These are phyloP conservation scores for Astropecten irregularis DNA, from an alignment of 53 echinoderm and acorn worm species.

Conservation along the genomic window DNA sequence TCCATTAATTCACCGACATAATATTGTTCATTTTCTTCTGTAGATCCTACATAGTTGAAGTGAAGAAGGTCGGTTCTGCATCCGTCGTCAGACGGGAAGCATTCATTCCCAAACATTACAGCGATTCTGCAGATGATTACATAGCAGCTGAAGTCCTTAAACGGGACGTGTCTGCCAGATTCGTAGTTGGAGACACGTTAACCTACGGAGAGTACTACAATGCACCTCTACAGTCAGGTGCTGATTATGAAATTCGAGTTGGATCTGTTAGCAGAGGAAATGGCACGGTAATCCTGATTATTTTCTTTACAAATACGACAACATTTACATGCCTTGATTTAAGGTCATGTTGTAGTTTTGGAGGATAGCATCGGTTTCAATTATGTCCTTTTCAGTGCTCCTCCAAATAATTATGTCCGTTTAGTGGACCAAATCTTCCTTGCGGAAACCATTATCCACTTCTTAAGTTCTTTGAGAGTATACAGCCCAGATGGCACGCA, in stretches of 20 bases:
- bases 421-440: neutral
- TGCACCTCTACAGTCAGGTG: slow-evolving; percentile 11
- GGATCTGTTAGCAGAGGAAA: slow-evolving; percentile 1
- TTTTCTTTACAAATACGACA: neutral
- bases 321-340: neutral
- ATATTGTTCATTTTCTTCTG: too few relatives aligned
- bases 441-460: too few relatives aligned
- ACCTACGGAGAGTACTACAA: slow-evolving; percentile 14
- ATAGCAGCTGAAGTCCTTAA: neutral
- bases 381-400: neutral
- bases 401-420: neutral
- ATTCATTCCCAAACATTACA: neutral
- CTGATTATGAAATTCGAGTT: neutral
- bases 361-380: neutral
- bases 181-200: slow-evolving; percentile 10
- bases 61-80: neutral
- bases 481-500: too few relatives aligned
- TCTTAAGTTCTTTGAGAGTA: too few relatives aligned
- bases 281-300: neutral
- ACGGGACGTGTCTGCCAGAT: neutral
- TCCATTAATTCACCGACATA: neutral
- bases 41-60: neutral
- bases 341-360: neutral
- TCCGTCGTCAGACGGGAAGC: neutral
- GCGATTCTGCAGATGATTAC: neutral